Evolutionary conservation across 1,140 invertebrate genomes (phyloP), one percentile per base, ranked within the genome.

Genomic region (Leptinotarsa lineolata): DNA sequence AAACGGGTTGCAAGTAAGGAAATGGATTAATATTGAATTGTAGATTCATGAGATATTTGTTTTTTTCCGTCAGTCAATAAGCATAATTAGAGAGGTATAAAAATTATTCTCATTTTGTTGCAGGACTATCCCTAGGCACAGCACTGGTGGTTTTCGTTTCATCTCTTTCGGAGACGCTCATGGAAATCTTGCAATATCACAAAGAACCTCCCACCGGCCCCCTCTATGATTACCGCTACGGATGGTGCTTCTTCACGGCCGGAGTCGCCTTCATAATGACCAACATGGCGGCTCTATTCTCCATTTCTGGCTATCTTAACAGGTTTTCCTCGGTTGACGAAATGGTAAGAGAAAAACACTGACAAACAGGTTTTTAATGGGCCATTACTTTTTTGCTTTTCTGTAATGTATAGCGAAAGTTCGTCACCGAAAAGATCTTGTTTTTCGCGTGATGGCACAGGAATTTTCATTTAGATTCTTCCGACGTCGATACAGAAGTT

Each of bases 201-300:
- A 82, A 80, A 64, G 81, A 81, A 68, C 75, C 79, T 44, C 70
- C 72, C 22, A 74, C 77, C 54, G 79, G 76, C 18, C 81, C 79
- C 44, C 73, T 85, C 68, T 89, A 88, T 76, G 86, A 88, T 74
- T 91, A 90, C 83, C 86, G 87, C 22, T 93, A 92, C 81, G 91
- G 91, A 61, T 92, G 90, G 90, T 91, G 90, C 72, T 91, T 92
- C 80, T 88, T 91, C 77, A 86, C 90, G 15, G 90, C 91, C 5
- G 89, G 90, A 30, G 84, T 88, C 54, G 89, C 90, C 58, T 86
- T 92, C 73, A 88, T 92, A 73, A 85, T 90, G 77, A 88, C 90
- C 11, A 90, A 92, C 84, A 81, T 92, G 66, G 88, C 90, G 0
- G 91, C 90, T 1, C 85, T 90, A 20, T 85, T 91, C 69, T 89